Evolutionary conservation across 2,113 vertebrate species (phyloP), one percentile per base, ranked within the genome.

Genomic region (Notarius quadriscutis): DNA sequence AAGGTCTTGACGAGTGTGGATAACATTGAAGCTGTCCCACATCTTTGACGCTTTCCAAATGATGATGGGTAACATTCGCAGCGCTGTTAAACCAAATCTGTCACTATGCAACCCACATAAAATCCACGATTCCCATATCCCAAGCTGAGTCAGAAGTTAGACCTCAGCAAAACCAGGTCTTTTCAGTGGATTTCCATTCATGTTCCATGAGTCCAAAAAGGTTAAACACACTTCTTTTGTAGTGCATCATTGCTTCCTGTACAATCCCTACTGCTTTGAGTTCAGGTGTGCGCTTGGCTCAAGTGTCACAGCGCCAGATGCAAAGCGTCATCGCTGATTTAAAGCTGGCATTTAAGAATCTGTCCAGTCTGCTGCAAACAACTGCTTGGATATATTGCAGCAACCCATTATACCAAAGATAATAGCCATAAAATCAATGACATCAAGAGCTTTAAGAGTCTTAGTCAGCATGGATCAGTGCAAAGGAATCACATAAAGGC

Each of bases 311-410:
- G 22, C 41, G 15, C 27, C 51, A 11, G 22, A 41, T 72, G 78
- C 4, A 34, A 51, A 83, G 65, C 65, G 58, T 34, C 81, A 7
- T 57, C 12, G 6, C 11, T 67, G 81, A 87, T 78, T 84, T 87
- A 67, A 84, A n/a, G 81, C 60, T 87, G 81, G 81, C 86, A 83
- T 87, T 87, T 87, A 77, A 78, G n/a, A 77, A 55, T n/a, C n/a
- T 9, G 10, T 27, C 50, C 9, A 6, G 34, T 53, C 58, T n/a
- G 50, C 72, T 77, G 53, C 50, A 17, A 0, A 14, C 78, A 34
- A 25, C 12, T 0, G 4, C 30, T 80, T 55, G 58, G 17, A 30
- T 79, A 27, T 78, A 22, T 9, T 17, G 51, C 27, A 11, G n/a
- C 17, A 34, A 5, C 22, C 58, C 79, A 30, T 87, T 84, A 78